Evolutionary conservation across 35 echinoderm and acorn worm species (phyloP).

Genomic region (Lytechinus pictus): DNA sequence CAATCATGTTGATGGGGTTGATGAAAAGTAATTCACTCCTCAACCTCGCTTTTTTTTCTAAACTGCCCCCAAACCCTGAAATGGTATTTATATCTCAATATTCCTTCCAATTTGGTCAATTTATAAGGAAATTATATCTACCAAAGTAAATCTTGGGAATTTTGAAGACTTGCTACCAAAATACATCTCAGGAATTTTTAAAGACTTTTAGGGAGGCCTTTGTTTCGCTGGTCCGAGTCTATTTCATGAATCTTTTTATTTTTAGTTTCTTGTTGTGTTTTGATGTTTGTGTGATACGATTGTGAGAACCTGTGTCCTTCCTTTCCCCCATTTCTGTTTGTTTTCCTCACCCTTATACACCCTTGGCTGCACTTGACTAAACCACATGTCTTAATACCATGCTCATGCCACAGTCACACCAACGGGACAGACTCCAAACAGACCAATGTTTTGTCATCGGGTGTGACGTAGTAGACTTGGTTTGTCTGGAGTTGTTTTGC

Average conservation of each 20-base stretch:
- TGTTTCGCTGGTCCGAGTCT: neutral
- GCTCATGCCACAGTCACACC: neutral
- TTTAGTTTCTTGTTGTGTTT: neutral
- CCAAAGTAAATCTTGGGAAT: neutral
- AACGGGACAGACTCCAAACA: too few species aligned
- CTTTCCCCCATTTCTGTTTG: neutral
- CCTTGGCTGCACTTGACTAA: slow-evolving; percentile 1
- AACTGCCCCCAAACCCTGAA: neutral
- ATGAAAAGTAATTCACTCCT: neutral
- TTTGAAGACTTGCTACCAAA: neutral
- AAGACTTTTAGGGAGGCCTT: neutral
- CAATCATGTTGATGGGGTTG: neutral
- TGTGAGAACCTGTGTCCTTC: neutral
- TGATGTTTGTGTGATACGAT: neutral
- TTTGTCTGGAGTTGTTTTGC: too few species aligned
- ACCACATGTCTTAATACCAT: neutral
- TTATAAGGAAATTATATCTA: neutral
- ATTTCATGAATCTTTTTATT: neutral
- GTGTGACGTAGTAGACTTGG: too few species aligned
- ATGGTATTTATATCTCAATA: too few species aligned
- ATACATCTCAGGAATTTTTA: neutral
- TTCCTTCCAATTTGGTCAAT: neutral
- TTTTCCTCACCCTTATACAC: neutral
- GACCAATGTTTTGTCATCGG: too few species aligned
- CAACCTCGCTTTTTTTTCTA: neutral